Evolutionary conservation across 2,797 vertebrate genomes (phyloP).

Genomic region (Anomalospiza imberbis): DNA sequence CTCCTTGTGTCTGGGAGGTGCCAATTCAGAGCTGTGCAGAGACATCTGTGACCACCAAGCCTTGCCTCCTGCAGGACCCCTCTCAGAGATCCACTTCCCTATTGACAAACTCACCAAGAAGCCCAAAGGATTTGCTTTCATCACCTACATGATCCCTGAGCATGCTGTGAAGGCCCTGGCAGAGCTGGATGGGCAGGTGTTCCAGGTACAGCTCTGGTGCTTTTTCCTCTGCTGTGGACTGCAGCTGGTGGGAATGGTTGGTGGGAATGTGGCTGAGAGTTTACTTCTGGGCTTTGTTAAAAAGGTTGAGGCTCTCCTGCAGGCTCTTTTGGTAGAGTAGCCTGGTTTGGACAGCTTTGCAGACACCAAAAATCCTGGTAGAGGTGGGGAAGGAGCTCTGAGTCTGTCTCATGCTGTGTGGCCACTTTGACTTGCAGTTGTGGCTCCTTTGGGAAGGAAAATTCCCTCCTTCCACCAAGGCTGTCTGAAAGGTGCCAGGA

Average conservation of each 20-base stretch:
- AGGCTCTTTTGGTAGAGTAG: neutral
- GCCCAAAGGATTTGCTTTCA: slow-evolving; percentile 93
- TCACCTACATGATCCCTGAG: slow-evolving; percentile 94
- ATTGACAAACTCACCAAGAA: slow-evolving; percentile 90
- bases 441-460: neutral
- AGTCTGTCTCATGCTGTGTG: rapidly evolving
- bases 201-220: slow-evolving; percentile 82
- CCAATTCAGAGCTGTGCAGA: neutral
- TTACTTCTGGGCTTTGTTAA: neutral
- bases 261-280: no score
- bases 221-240: neutral
- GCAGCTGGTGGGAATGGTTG: neutral
- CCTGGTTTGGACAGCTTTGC: neutral
- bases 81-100: slow-evolving; percentile 90
- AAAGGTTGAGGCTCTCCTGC: neutral
- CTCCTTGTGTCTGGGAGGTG: neutral
- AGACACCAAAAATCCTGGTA: neutral
- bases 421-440: neutral
- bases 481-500: neutral
- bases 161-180: slow-evolving; percentile 87
- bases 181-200: slow-evolving; percentile 89
- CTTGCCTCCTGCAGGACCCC: slow-evolving; percentile 76
- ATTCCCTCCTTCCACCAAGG: neutral
- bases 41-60: neutral
- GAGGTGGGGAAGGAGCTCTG: neutral